Evolutionary conservation across 2,888 invertebrate species (phyloP).

Genomic region (Melanchra persicariae): DNA sequence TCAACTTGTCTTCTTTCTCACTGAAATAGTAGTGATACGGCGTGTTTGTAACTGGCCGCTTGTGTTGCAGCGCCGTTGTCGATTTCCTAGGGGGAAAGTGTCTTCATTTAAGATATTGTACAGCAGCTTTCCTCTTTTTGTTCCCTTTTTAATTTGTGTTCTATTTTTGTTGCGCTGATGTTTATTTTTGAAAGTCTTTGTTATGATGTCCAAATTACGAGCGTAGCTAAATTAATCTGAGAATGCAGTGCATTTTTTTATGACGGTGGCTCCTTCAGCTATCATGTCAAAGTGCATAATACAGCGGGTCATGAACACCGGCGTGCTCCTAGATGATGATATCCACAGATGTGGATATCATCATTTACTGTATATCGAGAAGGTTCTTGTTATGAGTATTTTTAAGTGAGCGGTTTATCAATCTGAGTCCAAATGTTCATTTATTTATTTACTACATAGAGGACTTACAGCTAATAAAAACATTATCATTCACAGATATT

Average conservation of each 20-base stretch:
- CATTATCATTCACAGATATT: background rate
- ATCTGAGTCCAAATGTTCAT: background rate
- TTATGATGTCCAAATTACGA: slow-evolving; percentile 27
- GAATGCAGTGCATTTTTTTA: slow-evolving; percentile 51
- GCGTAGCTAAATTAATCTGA: slow-evolving; percentile 29
- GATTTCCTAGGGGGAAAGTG: slow-evolving; percentile 59
- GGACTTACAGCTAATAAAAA: too few relatives aligned
- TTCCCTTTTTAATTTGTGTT: slow-evolving; percentile 48
- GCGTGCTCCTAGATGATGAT: slow-evolving; percentile 11
- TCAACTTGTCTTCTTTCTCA: slow-evolving; percentile 55
- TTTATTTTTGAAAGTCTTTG: slow-evolving; percentile 32
- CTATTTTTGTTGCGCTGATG: slow-evolving; percentile 21
- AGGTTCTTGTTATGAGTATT: background rate
- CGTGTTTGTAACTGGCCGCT: slow-evolving; percentile 49
- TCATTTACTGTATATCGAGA: background rate
- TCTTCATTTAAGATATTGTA: slow-evolving; percentile 49
- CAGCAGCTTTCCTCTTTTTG: slow-evolving; percentile 10
- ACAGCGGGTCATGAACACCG: slow-evolving; percentile 28
- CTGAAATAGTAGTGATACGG: slow-evolving; percentile 49
- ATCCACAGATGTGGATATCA: background rate
- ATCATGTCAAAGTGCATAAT: slow-evolving; percentile 53
- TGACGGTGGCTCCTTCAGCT: slow-evolving; percentile 26
- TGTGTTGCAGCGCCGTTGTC: slow-evolving; percentile 21
- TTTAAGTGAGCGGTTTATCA: background rate
- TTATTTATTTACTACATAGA: too few relatives aligned